Conservation (phyloP, 2,797 vertebrate species). For the Fratercula arctica region DNA sequence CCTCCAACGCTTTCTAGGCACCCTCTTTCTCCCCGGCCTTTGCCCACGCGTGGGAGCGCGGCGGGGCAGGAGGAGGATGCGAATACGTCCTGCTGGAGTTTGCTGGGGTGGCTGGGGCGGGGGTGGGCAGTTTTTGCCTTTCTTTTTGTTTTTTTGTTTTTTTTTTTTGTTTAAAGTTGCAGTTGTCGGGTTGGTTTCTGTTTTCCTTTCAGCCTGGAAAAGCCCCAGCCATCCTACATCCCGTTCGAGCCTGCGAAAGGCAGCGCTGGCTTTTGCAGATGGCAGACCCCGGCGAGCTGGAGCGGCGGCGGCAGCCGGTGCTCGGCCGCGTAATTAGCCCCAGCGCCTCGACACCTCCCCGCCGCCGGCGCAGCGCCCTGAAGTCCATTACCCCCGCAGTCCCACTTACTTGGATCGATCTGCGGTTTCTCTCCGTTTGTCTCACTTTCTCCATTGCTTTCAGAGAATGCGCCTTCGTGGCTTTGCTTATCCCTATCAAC, state of each 20-base stretch:
- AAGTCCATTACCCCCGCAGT: slow-evolving; percentile 5
- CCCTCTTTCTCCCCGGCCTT: background rate
- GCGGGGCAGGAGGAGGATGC: background rate
- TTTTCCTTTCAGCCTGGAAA: background rate
- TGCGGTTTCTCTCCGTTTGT: slow-evolving; percentile 82
- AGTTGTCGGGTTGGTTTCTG: background rate
- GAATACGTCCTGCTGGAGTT: background rate
- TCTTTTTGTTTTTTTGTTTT: background rate
- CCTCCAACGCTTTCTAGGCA: background rate
- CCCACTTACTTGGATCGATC: slow-evolving; percentile 89
- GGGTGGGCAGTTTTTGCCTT: background rate
- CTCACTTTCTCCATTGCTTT: slow-evolving; percentile 83
- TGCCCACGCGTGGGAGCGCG: background rate
- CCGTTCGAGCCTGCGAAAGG: background rate
- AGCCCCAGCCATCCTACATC: background rate
- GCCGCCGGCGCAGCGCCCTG: slow-evolving; percentile 26
- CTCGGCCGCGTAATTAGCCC: slow-evolving; percentile 34
- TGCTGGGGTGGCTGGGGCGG: background rate
- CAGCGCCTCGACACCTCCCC: slow-evolving; percentile 23
- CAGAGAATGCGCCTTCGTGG: slow-evolving; percentile 83
- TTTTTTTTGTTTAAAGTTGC: background rate
- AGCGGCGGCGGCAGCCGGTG: background rate
- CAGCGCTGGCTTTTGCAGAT: background rate
- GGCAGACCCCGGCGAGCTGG: background rate
- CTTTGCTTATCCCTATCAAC: slow-evolving; percentile 87